Percentiles rank a stretch among this genome's conserved stretches.
These are phyloP conservation scores for Pandion haliaetus DNA, from an alignment of 2,113 vertebrate genomes.

Conservation along the genomic window DNA sequence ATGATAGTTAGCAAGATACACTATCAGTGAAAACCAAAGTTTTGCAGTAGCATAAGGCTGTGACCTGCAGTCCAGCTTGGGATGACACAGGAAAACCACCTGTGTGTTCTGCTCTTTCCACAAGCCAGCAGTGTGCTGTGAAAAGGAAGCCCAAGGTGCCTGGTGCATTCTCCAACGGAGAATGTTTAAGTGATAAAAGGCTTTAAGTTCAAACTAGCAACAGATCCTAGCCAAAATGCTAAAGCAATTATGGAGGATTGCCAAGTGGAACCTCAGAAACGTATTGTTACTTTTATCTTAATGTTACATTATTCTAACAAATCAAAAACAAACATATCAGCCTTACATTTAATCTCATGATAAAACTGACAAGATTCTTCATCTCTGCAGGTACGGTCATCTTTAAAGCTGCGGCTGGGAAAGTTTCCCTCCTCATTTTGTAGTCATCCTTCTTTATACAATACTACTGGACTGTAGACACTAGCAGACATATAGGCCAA, in stretches of 20 bases:
- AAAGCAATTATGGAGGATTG: neutral
- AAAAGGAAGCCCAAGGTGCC: neutral
- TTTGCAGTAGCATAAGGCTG: neutral
- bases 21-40: neutral
- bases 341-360: neutral
- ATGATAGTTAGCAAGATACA: accelerated
- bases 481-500: neutral
- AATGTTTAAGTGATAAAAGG: neutral
- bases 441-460: neutral
- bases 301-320: neutral
- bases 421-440: neutral
- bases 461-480: neutral
- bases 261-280: neutral
- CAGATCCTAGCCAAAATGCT: neutral
- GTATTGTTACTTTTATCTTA: neutral
- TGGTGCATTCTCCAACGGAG: neutral
- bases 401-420: neutral
- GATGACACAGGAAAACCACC: neutral
- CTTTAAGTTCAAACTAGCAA: neutral
- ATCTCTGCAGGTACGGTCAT: neutral
- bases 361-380: neutral
- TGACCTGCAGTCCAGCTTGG: neutral
- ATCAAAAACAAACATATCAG: neutral
- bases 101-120: neutral
- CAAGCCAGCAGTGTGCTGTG: neutral